Percentiles rank a stretch among this genome's conserved stretches.
Conservation (phyloP, 2,888 invertebrate species). For the Tetanocera ferruginea region DNA sequence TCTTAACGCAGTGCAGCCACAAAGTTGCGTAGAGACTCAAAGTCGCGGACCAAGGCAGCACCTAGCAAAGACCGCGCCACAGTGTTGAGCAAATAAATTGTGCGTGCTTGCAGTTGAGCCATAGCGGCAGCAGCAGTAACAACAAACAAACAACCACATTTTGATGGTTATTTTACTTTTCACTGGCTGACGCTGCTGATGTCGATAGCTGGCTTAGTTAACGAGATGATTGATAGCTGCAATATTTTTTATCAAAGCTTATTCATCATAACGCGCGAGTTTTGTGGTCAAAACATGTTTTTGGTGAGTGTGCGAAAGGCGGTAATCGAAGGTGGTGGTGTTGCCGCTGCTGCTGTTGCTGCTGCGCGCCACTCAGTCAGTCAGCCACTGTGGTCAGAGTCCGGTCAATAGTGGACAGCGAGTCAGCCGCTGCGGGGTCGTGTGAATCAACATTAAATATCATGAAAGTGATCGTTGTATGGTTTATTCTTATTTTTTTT, state of each 20-base stretch:
- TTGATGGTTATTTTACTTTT: not conserved
- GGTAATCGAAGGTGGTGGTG: not conserved
- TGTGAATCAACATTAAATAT: slow-evolving; percentile 28
- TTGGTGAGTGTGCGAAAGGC: not conserved
- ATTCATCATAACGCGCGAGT: slow-evolving; percentile 33
- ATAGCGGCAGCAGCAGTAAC: not conserved
- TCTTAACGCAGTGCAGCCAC: not conserved
- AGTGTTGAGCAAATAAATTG: slow-evolving; percentile 34
- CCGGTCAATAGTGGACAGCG: not conserved
- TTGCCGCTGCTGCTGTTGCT: not conserved
- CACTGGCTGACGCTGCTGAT: not conserved
- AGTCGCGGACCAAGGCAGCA: not conserved
- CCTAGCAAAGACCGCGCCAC: not conserved
- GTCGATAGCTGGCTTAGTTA: slow-evolving; percentile 39
- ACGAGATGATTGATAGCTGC: slow-evolving; percentile 51
- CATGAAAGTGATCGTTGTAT: slow-evolving; percentile 34
- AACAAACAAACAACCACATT: not conserved
- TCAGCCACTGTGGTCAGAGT: not conserved
- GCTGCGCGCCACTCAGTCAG: not conserved
- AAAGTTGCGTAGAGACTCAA: not conserved
- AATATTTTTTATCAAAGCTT: slow-evolving; percentile 50
- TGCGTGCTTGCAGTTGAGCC: not conserved
- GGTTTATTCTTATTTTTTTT: not conserved
- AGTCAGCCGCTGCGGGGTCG: not conserved
- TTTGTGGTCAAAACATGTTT: slow-evolving; percentile 16